phyloP scores from a whole-genome alignment of 2,888 invertebrate species.

The Craniophora ligustri region DNA sequence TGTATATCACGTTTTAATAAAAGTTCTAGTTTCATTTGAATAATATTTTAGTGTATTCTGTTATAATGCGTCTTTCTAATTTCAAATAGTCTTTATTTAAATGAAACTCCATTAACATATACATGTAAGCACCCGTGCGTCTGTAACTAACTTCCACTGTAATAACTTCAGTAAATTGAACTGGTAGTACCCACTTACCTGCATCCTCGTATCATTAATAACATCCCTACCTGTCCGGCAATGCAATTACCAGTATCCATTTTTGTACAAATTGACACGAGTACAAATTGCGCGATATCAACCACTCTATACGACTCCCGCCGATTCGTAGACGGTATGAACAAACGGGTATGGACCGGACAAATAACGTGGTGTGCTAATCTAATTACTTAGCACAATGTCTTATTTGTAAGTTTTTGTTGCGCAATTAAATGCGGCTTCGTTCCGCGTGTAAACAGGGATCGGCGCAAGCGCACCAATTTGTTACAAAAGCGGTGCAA shows the following conservation, averaged over 20 bases:
- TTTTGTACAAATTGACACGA: constrained; percentile 66
- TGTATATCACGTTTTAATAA: no score
- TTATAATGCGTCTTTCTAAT: no score
- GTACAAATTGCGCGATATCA: constrained; percentile 65
- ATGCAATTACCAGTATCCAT: constrained; percentile 68
- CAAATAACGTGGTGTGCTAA: constrained; percentile 80
- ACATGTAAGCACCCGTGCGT: neutral
- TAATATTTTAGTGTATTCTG: no score
- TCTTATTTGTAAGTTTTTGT: constrained; percentile 84
- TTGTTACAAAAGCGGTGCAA: constrained; percentile 64
- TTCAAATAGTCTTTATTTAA: no score
- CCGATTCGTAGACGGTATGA: constrained; percentile 26
- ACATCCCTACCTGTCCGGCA: constrained; percentile 50
- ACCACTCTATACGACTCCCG: constrained; percentile 65
- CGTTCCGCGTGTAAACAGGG: constrained; percentile 74
- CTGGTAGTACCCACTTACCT: constrained; percentile 50
- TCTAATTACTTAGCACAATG: constrained; percentile 87
- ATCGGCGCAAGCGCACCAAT: constrained; percentile 63
- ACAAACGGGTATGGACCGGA: constrained; percentile 45
- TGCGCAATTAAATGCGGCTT: constrained; percentile 77
- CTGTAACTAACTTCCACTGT: constrained; percentile 39
- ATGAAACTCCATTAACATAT: neutral
- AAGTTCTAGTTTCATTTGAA: no score
- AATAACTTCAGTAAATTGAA: constrained; percentile 45
- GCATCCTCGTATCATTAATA: constrained; percentile 57